Conservation (phyloP, 2,888 invertebrate species). For the Tipula confusa region DNA sequence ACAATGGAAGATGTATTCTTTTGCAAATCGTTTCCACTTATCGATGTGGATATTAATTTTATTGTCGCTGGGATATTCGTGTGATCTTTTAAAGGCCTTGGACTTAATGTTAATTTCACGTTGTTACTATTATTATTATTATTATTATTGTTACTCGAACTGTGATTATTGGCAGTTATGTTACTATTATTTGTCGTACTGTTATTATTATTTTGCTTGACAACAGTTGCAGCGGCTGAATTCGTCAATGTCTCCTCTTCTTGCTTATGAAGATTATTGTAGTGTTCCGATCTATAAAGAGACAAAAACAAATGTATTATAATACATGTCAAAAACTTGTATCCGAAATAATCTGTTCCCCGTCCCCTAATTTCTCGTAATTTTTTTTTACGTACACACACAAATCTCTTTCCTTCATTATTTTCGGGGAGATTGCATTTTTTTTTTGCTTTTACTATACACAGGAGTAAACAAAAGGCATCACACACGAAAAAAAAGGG, state of each 20-base stretch:
- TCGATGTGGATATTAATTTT: neutral
- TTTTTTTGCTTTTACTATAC: neutral
- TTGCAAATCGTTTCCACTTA: neutral
- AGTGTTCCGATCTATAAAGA: constrained; percentile 57
- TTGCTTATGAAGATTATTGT: constrained; percentile 58
- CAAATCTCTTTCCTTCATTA: neutral
- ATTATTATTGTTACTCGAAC: neutral
- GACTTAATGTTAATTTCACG: neutral
- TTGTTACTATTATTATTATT: constrained; percentile 27
- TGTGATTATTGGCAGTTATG: constrained; percentile 6
- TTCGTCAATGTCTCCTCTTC: constrained; percentile 51
- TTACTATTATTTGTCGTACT: constrained; percentile 32
- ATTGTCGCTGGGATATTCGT: constrained; percentile 42
- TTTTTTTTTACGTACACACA: neutral
- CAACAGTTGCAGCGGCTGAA: constrained; percentile 37
- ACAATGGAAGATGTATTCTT: constrained; percentile 38
- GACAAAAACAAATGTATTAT: neutral
- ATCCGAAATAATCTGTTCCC: neutral
- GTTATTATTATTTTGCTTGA: constrained; percentile 40
- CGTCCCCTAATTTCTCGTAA: neutral
- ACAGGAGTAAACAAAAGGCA: neutral
- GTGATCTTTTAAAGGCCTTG: constrained; percentile 45
- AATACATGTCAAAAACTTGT: neutral
- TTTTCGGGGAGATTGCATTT: neutral
- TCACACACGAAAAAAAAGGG: neutral